Conservation (phyloP, 2,888 invertebrate genomes). For the Morpho achilles region DNA sequence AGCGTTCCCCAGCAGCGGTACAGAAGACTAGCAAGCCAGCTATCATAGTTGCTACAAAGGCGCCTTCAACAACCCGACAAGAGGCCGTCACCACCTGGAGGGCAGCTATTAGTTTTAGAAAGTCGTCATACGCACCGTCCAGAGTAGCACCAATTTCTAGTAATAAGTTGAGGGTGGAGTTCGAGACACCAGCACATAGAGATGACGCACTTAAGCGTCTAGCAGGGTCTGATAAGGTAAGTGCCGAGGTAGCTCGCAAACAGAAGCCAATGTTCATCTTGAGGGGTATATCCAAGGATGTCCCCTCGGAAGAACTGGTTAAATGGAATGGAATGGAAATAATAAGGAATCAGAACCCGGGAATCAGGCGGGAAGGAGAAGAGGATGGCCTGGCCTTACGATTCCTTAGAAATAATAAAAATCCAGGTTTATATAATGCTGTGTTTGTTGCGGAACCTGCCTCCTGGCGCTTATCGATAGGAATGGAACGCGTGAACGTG, state of each 20-base stretch:
- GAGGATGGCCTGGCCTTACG: background rate
- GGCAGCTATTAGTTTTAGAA: slow-evolving; percentile 3
- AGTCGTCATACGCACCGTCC: slow-evolving; percentile 8
- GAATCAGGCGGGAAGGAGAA: background rate
- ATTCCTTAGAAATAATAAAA: slow-evolving; percentile 5
- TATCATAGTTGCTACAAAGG: too few species aligned
- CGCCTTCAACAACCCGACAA: too few species aligned
- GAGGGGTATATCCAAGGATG: slow-evolving; percentile 2
- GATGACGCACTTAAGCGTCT: slow-evolving; percentile 1
- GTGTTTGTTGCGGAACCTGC: slow-evolving; percentile 1
- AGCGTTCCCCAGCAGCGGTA: too few species aligned
- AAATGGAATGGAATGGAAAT: too few species aligned
- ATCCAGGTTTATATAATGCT: slow-evolving; percentile 4
- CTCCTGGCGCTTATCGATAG: background rate
- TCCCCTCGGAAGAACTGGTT: slow-evolving; percentile 2
- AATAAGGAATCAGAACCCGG: background rate
- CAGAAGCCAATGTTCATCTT: slow-evolving; percentile 4
- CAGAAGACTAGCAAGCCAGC: too few species aligned
- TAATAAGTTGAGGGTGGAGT: slow-evolving; percentile 14
- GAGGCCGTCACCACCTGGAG: too few species aligned
- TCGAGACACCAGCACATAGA: slow-evolving; percentile 5
- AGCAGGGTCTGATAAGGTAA: slow-evolving; percentile 1
- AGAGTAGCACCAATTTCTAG: slow-evolving; percentile 5
- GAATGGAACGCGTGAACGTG: background rate
- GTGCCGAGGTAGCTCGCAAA: slow-evolving; percentile 4